A percentile compares a stretch with the other conserved stretches of the same genome.
Evolutionary conservation across 1,140 invertebrate genomes (phyloP).

Genomic region (Stegodyphus mimosarum): DNA sequence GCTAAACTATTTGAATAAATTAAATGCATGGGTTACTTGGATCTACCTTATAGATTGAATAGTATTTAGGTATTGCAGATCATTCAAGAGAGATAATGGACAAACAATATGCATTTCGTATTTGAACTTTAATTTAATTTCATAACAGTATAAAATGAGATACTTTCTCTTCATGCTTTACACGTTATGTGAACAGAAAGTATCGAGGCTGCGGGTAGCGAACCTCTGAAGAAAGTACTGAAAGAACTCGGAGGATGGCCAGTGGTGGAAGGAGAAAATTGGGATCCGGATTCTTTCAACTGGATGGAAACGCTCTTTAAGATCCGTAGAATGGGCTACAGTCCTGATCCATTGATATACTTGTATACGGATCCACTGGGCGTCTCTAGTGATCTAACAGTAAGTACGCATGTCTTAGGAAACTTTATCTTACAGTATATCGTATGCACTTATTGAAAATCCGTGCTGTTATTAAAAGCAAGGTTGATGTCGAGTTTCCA

Average conservation of each 20-base stretch:
- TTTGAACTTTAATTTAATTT: too few species aligned
- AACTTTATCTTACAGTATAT: background rate
- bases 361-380: slow-evolving; percentile 83
- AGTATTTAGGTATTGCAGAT: background rate
- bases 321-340: slow-evolving; percentile 82
- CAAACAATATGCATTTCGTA: too few species aligned
- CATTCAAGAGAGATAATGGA: too few species aligned
- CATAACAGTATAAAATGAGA: too few species aligned
- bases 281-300: slow-evolving; percentile 79
- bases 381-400: slow-evolving; percentile 81
- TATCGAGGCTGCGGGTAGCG: slow-evolving; percentile 60
- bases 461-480: too few species aligned
- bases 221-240: slow-evolving; percentile 78
- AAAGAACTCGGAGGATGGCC: slow-evolving; percentile 88
- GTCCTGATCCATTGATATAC: slow-evolving; percentile 89
- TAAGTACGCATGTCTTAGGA: slow-evolving; percentile 84
- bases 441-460: background rate
- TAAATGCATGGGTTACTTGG: too few species aligned
- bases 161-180: too few species aligned
- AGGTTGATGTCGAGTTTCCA: too few species aligned
- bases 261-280: slow-evolving; percentile 80
- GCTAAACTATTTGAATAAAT: too few species aligned
- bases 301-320: slow-evolving; percentile 87
- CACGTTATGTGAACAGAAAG: slow-evolving; percentile 11
- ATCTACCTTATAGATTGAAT: too few species aligned